Conservation (phyloP, 2,113 vertebrate genomes). For the Azemiops feae region DNA sequence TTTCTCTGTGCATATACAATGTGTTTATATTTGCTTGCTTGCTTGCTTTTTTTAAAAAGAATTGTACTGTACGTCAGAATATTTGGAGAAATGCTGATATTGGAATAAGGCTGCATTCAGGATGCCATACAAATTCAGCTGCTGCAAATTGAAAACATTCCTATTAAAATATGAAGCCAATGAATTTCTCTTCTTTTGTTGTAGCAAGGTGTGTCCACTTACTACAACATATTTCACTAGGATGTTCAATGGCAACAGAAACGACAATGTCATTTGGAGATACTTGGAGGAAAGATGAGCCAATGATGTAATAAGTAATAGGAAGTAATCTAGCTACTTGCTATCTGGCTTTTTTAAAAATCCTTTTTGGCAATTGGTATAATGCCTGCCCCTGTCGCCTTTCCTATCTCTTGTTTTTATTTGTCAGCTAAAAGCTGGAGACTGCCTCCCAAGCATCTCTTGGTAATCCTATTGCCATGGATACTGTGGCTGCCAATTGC, state of each 20-base stretch:
- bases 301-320: not conserved
- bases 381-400: not conserved
- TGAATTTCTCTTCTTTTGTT: not conserved
- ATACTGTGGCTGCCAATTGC: not conserved
- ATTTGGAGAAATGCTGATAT: not conserved
- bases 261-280: not conserved
- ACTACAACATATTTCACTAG: not conserved
- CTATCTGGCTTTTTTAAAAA: not conserved
- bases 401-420: not conserved
- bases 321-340: not conserved
- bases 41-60: not conserved
- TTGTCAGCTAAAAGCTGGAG: not conserved
- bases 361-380: not conserved
- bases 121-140: not conserved
- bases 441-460: not conserved
- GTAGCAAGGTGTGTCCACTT: no score
- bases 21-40: not conserved
- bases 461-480: slow-evolving; percentile 3
- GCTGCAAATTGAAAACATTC: not conserved
- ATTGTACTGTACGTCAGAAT: not conserved
- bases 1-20: not conserved
- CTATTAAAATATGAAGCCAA: not conserved
- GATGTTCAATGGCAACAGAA: not conserved
- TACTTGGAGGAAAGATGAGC: not conserved
- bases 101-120: not conserved